Evolutionary conservation across 2,888 invertebrate genomes (phyloP).

Genomic region (Torymus auratus): DNA sequence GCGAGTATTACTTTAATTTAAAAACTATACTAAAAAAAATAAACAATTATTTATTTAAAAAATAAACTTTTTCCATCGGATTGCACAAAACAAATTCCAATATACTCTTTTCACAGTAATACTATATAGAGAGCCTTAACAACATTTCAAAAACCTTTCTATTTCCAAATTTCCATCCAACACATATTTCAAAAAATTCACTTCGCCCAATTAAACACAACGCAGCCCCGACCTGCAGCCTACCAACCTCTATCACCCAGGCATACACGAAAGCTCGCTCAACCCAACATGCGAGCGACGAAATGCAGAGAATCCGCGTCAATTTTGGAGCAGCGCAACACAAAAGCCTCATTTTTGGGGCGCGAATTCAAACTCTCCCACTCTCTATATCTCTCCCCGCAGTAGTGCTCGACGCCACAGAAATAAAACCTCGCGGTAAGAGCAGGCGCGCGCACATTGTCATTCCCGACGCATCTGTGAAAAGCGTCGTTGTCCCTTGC

Average conservation of each 20-base stretch:
- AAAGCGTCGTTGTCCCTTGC: not conserved
- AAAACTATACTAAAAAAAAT: too few relatives aligned
- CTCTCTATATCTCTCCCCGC: not conserved
- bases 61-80: too few relatives aligned
- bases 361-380: not conserved
- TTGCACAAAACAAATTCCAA: too few relatives aligned
- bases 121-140: not conserved
- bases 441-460: constrained; percentile 4
- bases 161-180: not conserved
- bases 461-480: not conserved
- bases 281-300: too few relatives aligned
- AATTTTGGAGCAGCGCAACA: not conserved
- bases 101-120: not conserved
- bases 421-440: constrained; percentile 25
- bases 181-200: too few relatives aligned
- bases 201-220: too few relatives aligned
- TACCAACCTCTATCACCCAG: too few relatives aligned
- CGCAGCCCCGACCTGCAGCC: too few relatives aligned
- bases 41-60: too few relatives aligned
- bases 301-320: constrained; percentile 1
- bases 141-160: not conserved
- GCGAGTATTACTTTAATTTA: too few relatives aligned
- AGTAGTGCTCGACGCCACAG: not conserved
- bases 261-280: too few relatives aligned
- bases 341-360: constrained; percentile 23